phyloP scores from a whole-genome alignment of 92 coral and sea anemone species.

The Actinernus sp. region DNA sequence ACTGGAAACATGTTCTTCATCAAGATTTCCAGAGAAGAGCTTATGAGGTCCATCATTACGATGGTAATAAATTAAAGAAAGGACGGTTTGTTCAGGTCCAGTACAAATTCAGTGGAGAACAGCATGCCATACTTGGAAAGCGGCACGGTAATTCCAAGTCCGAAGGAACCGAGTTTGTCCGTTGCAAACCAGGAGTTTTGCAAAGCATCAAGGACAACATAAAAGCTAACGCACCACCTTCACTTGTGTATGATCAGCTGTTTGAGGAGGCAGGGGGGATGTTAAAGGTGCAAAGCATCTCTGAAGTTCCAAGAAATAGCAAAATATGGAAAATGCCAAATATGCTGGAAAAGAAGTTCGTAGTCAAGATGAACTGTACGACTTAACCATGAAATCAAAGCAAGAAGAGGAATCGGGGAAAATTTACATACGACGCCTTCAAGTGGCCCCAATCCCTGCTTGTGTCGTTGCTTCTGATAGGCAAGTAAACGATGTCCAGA shows the following conservation, averaged over 20 bases:
- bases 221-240: constrained; percentile 7
- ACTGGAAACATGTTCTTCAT: constrained; percentile 44
- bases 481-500: constrained; percentile 43
- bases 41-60: not conserved
- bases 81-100: too few relatives aligned
- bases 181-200: constrained; percentile 12
- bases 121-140: constrained; percentile 10
- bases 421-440: constrained; percentile 32
- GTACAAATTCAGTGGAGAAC: constrained; percentile 17
- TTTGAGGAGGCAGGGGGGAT: constrained; percentile 57
- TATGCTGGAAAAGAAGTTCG: constrained; percentile 7
- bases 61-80: constrained; percentile 8
- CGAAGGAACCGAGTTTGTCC: constrained; percentile 2
- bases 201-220: constrained; percentile 39
- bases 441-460: constrained; percentile 46
- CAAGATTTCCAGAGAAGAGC: constrained; percentile 29
- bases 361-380: constrained; percentile 36
- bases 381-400: constrained; percentile 32
- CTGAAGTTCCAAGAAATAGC: constrained; percentile 12
- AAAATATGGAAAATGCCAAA: constrained; percentile 45
- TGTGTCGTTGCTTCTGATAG: constrained; percentile 42
- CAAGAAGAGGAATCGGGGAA: constrained; percentile 32
- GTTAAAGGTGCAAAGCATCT: constrained; percentile 7
- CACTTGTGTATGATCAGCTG: constrained; percentile 37
- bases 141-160: constrained; percentile 34